phyloP scores from a whole-genome alignment of 2,113 vertebrate genomes.

The Melanotaenia duboulayi region DNA sequence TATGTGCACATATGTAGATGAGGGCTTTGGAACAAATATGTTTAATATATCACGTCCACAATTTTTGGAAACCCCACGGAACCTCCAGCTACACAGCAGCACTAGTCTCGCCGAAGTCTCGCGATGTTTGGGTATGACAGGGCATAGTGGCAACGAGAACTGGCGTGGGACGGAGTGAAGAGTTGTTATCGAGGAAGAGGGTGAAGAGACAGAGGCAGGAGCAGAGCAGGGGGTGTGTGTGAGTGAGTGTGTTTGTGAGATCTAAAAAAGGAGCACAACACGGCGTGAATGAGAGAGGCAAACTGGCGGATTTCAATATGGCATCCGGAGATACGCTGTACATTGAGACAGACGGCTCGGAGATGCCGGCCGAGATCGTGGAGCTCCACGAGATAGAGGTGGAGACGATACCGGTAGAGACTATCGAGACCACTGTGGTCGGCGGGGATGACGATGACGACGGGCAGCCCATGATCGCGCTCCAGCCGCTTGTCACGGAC shows the following conservation, averaged over 20 bases:
- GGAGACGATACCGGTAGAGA: slow-evolving; percentile 97
- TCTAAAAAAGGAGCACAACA: slow-evolving; percentile 62
- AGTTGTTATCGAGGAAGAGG: slow-evolving; percentile 89
- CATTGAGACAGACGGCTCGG: slow-evolving; percentile 96
- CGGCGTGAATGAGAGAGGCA: slow-evolving; percentile 78
- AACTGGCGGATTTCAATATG: slow-evolving; percentile 89
- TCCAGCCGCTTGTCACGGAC: slow-evolving; percentile 94
- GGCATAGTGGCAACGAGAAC: slow-evolving; percentile 87
- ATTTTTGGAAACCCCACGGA: neutral
- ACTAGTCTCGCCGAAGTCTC: slow-evolving; percentile 79
- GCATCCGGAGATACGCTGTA: slow-evolving; percentile 98
- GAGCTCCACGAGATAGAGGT: slow-evolving; percentile 98
- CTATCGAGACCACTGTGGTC: slow-evolving; percentile 97
- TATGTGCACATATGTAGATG: neutral
- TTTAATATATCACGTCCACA: neutral
- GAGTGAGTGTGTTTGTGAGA: slow-evolving; percentile 63
- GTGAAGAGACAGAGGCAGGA: slow-evolving; percentile 76
- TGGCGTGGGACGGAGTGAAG: slow-evolving; percentile 86
- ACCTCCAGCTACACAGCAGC: neutral
- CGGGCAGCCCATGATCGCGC: slow-evolving; percentile 94
- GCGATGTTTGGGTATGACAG: slow-evolving; percentile 83
- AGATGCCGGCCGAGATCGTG: slow-evolving; percentile 98
- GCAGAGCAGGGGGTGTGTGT: slow-evolving; percentile 77
- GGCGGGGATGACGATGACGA: slow-evolving; percentile 91
- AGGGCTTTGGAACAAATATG: neutral